Percentiles rank a stretch among this genome's conserved stretches.
Evolutionary conservation across 2,113 vertebrate species (phyloP).

Genomic region (Entomyzon cyanotis): DNA sequence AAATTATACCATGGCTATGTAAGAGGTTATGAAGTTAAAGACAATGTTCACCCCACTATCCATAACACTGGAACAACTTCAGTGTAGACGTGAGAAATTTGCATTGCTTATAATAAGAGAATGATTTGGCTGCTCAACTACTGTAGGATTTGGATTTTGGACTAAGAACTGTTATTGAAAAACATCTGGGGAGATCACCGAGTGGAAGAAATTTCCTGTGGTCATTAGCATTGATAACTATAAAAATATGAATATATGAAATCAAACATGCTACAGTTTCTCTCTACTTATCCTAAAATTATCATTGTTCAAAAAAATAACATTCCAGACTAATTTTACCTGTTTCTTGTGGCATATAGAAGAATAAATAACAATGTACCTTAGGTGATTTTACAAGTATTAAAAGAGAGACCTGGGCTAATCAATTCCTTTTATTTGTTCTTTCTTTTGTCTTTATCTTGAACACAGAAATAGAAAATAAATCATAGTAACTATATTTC

Average conservation of each 20-base stretch:
- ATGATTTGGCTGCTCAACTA: not conserved
- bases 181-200: not conserved
- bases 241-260: not conserved
- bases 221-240: not conserved
- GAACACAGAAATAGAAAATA: conserved; percentile 72
- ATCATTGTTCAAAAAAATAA: not conserved
- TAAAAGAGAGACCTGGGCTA: conserved; percentile 55
- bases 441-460: conserved; percentile 71
- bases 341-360: not conserved
- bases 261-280: not conserved
- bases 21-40: not conserved
- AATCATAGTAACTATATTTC: conserved; percentile 70
- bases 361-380: not conserved
- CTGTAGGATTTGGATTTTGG: not conserved
- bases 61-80: not conserved
- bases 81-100: not conserved
- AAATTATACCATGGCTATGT: not conserved
- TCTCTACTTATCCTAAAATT: not conserved
- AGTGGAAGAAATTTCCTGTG: not conserved
- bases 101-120: not conserved
- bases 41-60: not conserved
- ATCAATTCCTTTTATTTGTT: conserved; percentile 74
- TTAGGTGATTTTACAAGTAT: conserved; percentile 52
- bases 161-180: not conserved
- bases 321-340: not conserved